Conservation (phyloP, 2,888 invertebrate species). For the Drosophila stalkeri region DNA sequence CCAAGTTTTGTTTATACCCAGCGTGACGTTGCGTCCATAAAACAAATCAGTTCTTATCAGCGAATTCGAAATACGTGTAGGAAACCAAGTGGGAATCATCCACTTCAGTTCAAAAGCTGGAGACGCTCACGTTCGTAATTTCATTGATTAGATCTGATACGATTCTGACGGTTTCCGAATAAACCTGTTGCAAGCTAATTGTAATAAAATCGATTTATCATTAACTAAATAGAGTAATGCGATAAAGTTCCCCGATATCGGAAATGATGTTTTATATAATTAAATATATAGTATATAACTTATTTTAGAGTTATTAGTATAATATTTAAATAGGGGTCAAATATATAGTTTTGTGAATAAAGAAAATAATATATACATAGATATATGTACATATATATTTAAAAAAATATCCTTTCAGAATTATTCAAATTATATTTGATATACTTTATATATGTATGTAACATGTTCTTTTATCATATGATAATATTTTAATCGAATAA, state of each 20-base stretch:
- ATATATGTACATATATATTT: no score
- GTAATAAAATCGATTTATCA: background rate
- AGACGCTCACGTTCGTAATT: slow-evolving; percentile 42
- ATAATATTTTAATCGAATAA: no score
- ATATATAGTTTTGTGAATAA: no score
- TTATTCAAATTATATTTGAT: no score
- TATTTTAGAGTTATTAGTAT: no score
- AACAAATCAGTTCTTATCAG: slow-evolving; percentile 37
- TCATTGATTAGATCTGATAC: slow-evolving; percentile 48
- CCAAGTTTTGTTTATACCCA: slow-evolving; percentile 9
- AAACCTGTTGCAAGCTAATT: background rate
- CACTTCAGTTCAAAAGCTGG: slow-evolving; percentile 46
- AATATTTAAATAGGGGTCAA: no score
- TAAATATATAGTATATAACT: background rate
- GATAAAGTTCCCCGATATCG: background rate
- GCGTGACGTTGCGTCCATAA: slow-evolving; percentile 33
- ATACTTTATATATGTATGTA: no score
- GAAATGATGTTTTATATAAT: background rate
- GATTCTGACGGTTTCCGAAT: background rate
- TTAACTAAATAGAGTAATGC: background rate
- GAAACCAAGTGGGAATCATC: slow-evolving; percentile 20
- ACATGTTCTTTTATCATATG: no score
- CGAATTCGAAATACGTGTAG: slow-evolving; percentile 49
- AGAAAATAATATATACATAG: no score
- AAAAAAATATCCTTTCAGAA: no score